Percentiles rank a stretch among this genome's conserved stretches.
These are phyloP conservation scores for Darevskia mixta DNA, from an alignment of 2,797 vertebrate species.

Conservation along the genomic window DNA sequence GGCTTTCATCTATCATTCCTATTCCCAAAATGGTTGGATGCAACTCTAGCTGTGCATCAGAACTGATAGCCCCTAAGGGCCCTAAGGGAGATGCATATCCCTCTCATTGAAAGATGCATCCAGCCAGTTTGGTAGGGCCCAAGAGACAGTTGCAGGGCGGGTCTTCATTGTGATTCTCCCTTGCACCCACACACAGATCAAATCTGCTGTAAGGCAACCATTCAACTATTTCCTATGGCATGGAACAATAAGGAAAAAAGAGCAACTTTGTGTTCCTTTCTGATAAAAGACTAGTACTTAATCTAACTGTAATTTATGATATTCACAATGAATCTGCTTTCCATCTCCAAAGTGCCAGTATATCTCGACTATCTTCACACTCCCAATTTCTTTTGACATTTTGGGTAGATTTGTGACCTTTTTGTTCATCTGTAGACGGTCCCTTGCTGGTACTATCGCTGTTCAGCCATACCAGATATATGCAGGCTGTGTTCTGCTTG, in stretches of 20 bases:
- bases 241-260: not conserved
- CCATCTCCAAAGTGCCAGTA: slow-evolving; percentile 9
- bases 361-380: slow-evolving; percentile 2
- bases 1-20: slow-evolving; percentile 28
- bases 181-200: not conserved
- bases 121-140: not conserved
- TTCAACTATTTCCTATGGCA: not conserved
- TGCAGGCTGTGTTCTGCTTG: not conserved
- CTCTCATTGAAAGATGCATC: not conserved
- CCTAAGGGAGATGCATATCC: not conserved
- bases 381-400: not conserved
- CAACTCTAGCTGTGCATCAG: not conserved
- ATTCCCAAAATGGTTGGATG: slow-evolving; percentile 47
- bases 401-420: slow-evolving; percentile 32
- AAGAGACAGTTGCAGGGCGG: not conserved
- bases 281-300: not conserved
- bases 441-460: slow-evolving; percentile 4
- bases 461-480: not conserved
- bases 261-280: not conserved
- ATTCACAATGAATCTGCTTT: not conserved
- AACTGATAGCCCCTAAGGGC: not conserved
- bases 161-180: not conserved
- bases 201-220: not conserved
- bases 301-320: not conserved
- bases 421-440: slow-evolving; percentile 13